phyloP scores from a whole-genome alignment of 1,140 invertebrate genomes.

The Philotrypesis tridentata region DNA sequence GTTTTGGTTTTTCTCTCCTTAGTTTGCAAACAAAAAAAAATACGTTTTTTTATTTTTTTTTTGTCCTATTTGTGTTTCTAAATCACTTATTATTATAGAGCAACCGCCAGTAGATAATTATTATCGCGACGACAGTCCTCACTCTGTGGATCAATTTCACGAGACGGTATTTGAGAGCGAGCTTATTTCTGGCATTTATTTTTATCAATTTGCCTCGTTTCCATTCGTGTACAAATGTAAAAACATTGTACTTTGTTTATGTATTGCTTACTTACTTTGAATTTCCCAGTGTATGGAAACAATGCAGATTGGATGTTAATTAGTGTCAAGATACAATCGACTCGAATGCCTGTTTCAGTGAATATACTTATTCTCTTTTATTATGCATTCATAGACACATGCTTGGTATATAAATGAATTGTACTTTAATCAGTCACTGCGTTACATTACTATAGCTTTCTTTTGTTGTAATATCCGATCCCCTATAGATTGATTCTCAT shows the following conservation, averaged over 20 bases:
- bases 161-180: background rate
- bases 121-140: constrained; percentile 17
- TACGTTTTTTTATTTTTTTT: constrained; percentile 44
- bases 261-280: background rate
- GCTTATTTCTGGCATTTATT: background rate
- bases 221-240: background rate
- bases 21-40: constrained; percentile 57
- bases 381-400: constrained; percentile 27
- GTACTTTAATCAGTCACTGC: constrained; percentile 8
- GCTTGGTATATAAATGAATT: constrained; percentile 25
- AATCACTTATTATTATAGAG: constrained; percentile 17
- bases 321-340: background rate
- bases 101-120: constrained; percentile 20
- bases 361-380: constrained; percentile 23
- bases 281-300: constrained; percentile 3
- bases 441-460: background rate
- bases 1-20: constrained; percentile 46
- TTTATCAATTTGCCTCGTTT: background rate
- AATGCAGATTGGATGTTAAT: background rate
- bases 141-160: background rate
- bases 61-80: constrained; percentile 42
- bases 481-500: background rate
- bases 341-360: background rate
- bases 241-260: background rate
- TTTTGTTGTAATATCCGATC: background rate